Evolutionary conservation across 2,888 invertebrate genomes (phyloP).

Genomic region (Melieria omissa): DNA sequence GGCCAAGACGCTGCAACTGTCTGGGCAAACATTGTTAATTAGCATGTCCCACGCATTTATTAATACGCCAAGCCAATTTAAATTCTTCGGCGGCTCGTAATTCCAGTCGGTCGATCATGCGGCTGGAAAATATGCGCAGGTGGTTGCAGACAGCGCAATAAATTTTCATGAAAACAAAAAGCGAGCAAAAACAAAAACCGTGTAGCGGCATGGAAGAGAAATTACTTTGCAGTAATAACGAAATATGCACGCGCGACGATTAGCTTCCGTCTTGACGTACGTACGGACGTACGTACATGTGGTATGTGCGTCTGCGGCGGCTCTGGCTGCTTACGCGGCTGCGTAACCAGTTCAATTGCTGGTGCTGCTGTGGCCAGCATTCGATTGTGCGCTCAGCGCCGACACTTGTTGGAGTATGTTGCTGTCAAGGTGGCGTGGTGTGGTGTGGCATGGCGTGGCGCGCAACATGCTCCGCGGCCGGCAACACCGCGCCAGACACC

Average conservation of each 20-base stretch:
- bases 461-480: background rate
- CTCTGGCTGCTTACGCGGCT: constrained; percentile 40
- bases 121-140: constrained; percentile 39
- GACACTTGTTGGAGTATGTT: constrained; percentile 23
- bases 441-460: constrained; percentile 2
- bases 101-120: constrained; percentile 2
- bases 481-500: constrained; percentile 35
- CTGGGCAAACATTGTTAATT: constrained; percentile 40
- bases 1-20: constrained; percentile 16
- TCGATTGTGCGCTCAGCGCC: constrained; percentile 45
- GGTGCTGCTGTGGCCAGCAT: background rate
- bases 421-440: constrained; percentile 11
- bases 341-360: constrained; percentile 49
- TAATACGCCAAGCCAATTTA: constrained; percentile 28
- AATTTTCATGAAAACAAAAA: constrained; percentile 29
- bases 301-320: background rate
- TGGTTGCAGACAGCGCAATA: constrained; percentile 39
- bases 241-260: background rate
- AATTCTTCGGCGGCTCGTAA: constrained; percentile 23
- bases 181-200: constrained; percentile 18
- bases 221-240: constrained; percentile 2
- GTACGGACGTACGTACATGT: background rate
- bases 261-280: background rate
- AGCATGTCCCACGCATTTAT: constrained; percentile 43
- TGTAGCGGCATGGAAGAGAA: constrained; percentile 10